phyloP scores from a whole-genome alignment of 2,797 vertebrate genomes.

The Sylvilagus floridanus region DNA sequence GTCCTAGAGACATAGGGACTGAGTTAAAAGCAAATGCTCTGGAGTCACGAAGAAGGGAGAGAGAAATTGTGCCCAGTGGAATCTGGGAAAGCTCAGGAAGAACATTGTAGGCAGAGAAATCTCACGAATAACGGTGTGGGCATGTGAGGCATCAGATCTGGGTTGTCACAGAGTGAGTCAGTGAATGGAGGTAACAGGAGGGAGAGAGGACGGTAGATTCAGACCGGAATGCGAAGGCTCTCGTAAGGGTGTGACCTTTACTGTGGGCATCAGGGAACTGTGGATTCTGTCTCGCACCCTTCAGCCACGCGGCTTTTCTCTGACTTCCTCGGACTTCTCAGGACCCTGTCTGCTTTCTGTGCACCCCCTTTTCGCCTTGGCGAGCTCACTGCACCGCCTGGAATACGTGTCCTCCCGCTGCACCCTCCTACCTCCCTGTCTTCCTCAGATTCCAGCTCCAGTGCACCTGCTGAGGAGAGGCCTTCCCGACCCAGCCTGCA shows the following conservation, averaged over 20 bases:
- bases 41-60: constrained; percentile 24
- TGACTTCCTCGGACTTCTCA: background rate
- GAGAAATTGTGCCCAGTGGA: background rate
- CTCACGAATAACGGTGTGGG: background rate
- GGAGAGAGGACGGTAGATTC: background rate
- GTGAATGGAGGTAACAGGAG: background rate
- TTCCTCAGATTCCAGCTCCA: background rate
- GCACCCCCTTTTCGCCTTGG: background rate
- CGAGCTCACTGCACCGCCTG: background rate
- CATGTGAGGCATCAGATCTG: background rate
- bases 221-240: background rate
- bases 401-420: background rate
- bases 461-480: background rate
- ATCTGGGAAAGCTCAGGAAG: background rate
- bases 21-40: background rate
- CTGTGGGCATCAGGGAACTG: background rate
- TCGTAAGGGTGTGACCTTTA: background rate
- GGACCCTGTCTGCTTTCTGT: background rate
- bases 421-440: background rate
- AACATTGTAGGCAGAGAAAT: background rate
- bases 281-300: background rate
- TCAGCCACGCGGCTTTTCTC: background rate
- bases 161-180: background rate
- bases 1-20: background rate
- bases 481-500: background rate